Evolutionary conservation across 2,888 invertebrate species (phyloP), one percentile per base, ranked within the genome.

Genomic region (Arctia plantaginis): DNA sequence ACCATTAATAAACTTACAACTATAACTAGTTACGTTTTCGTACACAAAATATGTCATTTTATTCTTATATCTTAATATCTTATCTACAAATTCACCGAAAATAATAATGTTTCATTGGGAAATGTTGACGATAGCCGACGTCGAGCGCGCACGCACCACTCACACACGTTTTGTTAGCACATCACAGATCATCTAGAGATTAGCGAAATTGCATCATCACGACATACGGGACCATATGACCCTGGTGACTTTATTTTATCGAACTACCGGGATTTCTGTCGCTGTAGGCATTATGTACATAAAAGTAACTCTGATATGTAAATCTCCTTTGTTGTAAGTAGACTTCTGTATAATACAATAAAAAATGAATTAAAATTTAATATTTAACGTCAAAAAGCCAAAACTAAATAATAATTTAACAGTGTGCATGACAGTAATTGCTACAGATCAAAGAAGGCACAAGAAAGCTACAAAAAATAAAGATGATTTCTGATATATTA

Each of bases 21-120:
- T 84, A 85, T 84, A 86, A 86, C 81, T 76, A 70, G 81, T 79
- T 83, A 83, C 80, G 85, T 87, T 86, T 89, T 89, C 92, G 91
- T 94, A 94, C 93, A 94, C 93, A 95, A 94, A 95, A 94, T 95
- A 95, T 94, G 94, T 94, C 93, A 93, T 94, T 94, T 90, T 91
- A 90, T 90, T 86, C 89, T 91, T 92, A 92, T 77, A 92, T 77
- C 83, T 83, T 88, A 88, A 70, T 82, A 62, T 72, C 77, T 86
- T 87, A 77, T 80, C 86, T 86, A 86, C 77, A 87, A 78, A 77
- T 85, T 85, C 83, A 86, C 84, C 71, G 72, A 84, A 81, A 82
- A 80, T 79, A 79, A 77, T 77, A 76, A 79, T 76, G 73, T 77
- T 73, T 71, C 62, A 74, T 73, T 82, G 77, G 80, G 81, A 85